Percentiles rank a stretch among this genome's conserved stretches.
Conservation (phyloP, 2,113 vertebrate genomes). For the Eptesicus fuscus region DNA sequence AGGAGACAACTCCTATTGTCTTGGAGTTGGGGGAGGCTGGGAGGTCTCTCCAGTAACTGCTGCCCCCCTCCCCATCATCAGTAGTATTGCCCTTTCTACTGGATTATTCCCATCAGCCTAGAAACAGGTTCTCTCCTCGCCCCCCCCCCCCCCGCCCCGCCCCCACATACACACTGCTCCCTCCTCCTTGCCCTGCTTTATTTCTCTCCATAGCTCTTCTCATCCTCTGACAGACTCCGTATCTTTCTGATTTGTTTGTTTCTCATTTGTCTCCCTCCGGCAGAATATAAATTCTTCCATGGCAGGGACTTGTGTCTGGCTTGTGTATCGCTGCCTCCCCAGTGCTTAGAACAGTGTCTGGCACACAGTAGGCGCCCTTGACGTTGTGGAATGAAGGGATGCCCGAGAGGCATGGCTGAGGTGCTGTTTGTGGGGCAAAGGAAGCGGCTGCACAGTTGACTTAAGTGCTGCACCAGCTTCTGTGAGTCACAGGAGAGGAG, state of each 20-base stretch:
- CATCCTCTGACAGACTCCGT: not conserved
- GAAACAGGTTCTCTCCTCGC: not conserved
- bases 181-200: not conserved
- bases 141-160: not conserved
- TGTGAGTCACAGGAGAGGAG: constrained; percentile 47
- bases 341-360: not conserved
- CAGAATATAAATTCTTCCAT: not conserved
- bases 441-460: not conserved
- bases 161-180: not conserved
- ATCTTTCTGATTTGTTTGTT: not conserved
- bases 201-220: not conserved
- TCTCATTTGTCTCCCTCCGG: not conserved
- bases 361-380: not conserved
- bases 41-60: not conserved
- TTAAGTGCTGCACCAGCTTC: not conserved
- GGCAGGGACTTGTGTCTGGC: not conserved
- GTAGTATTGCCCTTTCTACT: not conserved
- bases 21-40: not conserved
- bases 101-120: not conserved
- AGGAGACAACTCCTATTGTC: not conserved
- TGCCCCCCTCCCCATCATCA: too few species aligned
- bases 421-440: not conserved
- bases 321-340: not conserved
- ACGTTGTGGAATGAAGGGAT: not conserved
- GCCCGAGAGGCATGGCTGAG: not conserved